Evolutionary conservation across 2,888 invertebrate genomes (phyloP).

Genomic region (Orthosia cruda): DNA sequence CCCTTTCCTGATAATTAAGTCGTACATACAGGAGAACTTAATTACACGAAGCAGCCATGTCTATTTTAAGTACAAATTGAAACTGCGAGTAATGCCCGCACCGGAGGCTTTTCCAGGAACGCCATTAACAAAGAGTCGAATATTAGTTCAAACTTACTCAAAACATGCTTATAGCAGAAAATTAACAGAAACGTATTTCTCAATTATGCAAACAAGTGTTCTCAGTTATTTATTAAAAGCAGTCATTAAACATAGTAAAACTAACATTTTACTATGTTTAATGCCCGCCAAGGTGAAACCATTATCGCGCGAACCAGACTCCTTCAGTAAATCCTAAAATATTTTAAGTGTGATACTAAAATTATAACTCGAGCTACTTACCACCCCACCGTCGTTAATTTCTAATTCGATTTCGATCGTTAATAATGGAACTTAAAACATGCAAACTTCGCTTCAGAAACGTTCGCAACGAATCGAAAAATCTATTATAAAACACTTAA

Average conservation of each 20-base stretch:
- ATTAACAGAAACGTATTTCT: neutral
- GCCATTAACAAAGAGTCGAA: too few species aligned
- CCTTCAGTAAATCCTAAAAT: neutral
- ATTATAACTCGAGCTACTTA: constrained; percentile 22
- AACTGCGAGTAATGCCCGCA: constrained; percentile 11
- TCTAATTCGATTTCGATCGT: constrained; percentile 24
- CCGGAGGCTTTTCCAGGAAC: neutral
- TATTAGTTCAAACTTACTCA: neutral
- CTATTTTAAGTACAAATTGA: constrained; percentile 33
- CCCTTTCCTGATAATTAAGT: constrained; percentile 25
- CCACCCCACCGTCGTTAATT: constrained; percentile 12
- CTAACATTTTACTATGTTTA: constrained; percentile 8
- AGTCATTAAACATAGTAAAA: constrained; percentile 8
- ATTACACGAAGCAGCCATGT: constrained; percentile 10
- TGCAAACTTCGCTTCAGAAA: constrained; percentile 33
- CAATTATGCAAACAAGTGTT: neutral
- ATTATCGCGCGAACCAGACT: constrained; percentile 16
- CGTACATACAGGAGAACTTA: constrained; percentile 15
- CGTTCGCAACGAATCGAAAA: constrained; percentile 39
- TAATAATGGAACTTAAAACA: constrained; percentile 41
- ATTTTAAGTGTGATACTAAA: neutral
- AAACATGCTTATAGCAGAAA: too few species aligned
- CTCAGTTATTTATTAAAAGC: neutral
- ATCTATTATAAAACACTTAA: constrained; percentile 51
- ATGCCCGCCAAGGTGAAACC: neutral